Evolutionary conservation across 2,888 invertebrate species (phyloP), one percentile per base, ranked within the genome.

Genomic region (Anorthoa munda): DNA sequence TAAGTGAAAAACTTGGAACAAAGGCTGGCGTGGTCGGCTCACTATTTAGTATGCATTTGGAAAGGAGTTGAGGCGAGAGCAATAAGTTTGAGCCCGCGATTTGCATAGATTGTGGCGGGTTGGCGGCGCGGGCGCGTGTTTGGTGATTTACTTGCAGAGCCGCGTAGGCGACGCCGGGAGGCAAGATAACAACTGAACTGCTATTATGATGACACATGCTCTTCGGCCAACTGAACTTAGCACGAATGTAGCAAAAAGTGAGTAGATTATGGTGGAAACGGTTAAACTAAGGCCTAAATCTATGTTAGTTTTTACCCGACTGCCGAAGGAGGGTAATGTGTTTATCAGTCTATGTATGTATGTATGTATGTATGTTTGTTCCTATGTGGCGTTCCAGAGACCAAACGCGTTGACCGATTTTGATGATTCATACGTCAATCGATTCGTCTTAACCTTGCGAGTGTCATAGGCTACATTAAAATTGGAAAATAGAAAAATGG

Each of bases 21-120:
- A 95, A 94, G 93, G 93, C 90, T 90, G 92, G 91, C 91, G 90
- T 92, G 92, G 92, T 88, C 89, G 90, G 88, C 86, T 84, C 82
- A 92, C 93, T 95, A 91, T 95, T 95, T 95, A 96, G 95, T 96
- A 95, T 96, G 95, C 95, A 95, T 95, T 95, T 95, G 94, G 94
- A 95, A 95, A 95, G 95, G 94, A 95, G 94, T 94, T 90, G 94
- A 95, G 95, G 94, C 94, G 95, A 95, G 95, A 96, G 95, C 94
- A 95, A 96, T 95, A 96, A 96, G 95, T 96, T 94, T 93, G 93
- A 93, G 93, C 89, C 87, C 87, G 92, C 93, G 93, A 96, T 96
- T 96, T 96, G 95, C 96, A 96, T 96, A 96, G 95, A 96, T 96
- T 96, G 95, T 92, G 92, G 90, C 87, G 86, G 39, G 39, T 9